These are phyloP conservation scores for Troides helena DNA, from an alignment of 2,888 invertebrate genomes.

Conservation along the genomic window DNA sequence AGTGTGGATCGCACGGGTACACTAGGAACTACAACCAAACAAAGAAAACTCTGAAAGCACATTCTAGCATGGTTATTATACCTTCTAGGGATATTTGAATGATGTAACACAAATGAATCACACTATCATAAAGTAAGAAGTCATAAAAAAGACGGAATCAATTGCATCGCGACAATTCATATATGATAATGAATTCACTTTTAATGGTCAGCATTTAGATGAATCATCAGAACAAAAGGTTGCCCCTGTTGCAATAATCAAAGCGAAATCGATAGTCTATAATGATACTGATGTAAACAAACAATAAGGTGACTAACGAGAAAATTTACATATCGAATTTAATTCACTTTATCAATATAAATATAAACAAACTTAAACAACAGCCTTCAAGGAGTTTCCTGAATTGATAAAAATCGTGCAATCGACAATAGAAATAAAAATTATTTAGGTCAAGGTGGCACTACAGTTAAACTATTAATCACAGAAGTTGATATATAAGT, in stretches of 20 bases:
- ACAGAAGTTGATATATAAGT: too few species aligned
- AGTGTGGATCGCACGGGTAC: slow-evolving; percentile 77
- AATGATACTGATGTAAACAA: slow-evolving; percentile 41
- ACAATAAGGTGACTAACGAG: slow-evolving; percentile 22
- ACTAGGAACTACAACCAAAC: slow-evolving; percentile 48
- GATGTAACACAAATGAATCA: not conserved
- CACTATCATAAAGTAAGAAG: not conserved
- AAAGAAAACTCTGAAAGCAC: not conserved
- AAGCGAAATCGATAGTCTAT: slow-evolving; percentile 30
- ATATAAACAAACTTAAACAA: slow-evolving; percentile 20
- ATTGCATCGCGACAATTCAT: not conserved
- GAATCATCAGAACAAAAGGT: slow-evolving; percentile 35
- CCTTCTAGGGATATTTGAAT: slow-evolving; percentile 1
- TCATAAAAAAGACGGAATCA: not conserved
- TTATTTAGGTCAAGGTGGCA: slow-evolving; percentile 17
- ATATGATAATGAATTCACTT: not conserved
- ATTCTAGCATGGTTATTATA: not conserved
- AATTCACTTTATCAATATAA: slow-evolving; percentile 8
- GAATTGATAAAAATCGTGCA: slow-evolving; percentile 20
- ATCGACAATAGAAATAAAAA: slow-evolving; percentile 5
- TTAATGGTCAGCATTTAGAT: slow-evolving; percentile 10
- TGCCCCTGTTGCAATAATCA: slow-evolving; percentile 35
- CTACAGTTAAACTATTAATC: too few species aligned
- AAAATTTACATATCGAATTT: slow-evolving; percentile 7
- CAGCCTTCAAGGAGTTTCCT: slow-evolving; percentile 20